Percentiles rank a stretch among this genome's conserved stretches.
Conservation (phyloP, 2,113 vertebrate species). For the Xerus inauris region DNA sequence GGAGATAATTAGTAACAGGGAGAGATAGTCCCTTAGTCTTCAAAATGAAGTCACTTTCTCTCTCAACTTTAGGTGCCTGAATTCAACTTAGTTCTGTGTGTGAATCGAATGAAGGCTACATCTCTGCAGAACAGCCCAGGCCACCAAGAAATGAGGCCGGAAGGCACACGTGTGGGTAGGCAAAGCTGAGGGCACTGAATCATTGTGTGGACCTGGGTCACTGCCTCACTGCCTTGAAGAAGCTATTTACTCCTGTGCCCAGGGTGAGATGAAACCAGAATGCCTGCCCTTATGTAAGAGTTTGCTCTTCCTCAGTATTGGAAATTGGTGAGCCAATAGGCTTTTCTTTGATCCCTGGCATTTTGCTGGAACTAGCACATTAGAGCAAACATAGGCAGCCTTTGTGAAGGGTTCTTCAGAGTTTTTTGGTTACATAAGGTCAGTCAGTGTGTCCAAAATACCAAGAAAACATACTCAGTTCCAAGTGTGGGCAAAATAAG, state of each 20-base stretch:
- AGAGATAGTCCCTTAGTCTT: conserved; percentile 22
- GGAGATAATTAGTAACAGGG: not conserved
- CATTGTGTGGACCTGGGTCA: not conserved
- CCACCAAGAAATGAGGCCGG: not conserved
- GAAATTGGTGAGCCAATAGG: not conserved
- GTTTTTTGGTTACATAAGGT: not conserved
- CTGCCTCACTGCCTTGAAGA: not conserved
- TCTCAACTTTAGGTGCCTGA: not conserved
- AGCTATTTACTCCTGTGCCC: not conserved
- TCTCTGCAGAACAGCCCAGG: not conserved
- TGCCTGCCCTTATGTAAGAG: not conserved
- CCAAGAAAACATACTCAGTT: not conserved
- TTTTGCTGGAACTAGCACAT: not conserved
- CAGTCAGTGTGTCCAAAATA: not conserved
- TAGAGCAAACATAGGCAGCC: not conserved
- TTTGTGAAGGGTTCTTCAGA: not conserved
- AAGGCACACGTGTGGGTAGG: rapidly evolving
- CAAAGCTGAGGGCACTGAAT: not conserved
- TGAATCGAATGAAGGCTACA: not conserved
- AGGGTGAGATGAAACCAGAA: not conserved
- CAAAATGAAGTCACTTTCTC: not conserved
- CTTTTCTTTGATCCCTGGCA: not conserved
- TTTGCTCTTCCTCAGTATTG: not conserved
- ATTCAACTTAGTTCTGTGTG: not conserved
- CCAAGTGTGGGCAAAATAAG: not conserved